Conservation (phyloP, 1,140 invertebrate species). For the Pogonus chalceus region DNA sequence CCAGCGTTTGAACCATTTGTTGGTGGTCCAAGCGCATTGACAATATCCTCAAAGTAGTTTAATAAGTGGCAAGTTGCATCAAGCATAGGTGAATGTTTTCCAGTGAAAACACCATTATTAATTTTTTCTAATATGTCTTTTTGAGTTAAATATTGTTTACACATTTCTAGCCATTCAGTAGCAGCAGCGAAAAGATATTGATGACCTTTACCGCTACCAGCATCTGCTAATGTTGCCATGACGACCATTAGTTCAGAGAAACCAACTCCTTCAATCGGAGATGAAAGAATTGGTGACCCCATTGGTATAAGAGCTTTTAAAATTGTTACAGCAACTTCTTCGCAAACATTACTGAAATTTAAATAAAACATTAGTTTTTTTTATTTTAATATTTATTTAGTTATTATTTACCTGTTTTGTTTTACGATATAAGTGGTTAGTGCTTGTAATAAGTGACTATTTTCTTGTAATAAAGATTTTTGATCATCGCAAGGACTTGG, state of each 20-base stretch:
- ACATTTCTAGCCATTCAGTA: constrained; percentile 66
- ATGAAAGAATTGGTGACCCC: constrained; percentile 54
- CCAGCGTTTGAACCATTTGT: constrained; percentile 22
- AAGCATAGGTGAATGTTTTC: constrained; percentile 43
- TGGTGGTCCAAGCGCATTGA: constrained; percentile 32
- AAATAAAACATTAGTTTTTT: neutral
- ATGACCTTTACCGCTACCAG: constrained; percentile 66
- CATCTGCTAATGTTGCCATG: constrained; percentile 74
- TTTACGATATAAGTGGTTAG: constrained; percentile 67
- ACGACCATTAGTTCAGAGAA: constrained; percentile 76
- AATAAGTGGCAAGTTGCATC: constrained; percentile 67
- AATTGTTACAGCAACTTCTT: constrained; percentile 61
- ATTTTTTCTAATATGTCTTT: constrained; percentile 46
- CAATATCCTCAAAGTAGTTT: constrained; percentile 42
- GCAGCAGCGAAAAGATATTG: constrained; percentile 67
- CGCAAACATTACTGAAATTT: constrained; percentile 41
- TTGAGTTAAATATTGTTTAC: constrained; percentile 47
- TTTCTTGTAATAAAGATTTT: constrained; percentile 47
- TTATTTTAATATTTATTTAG: constrained; percentile 9
- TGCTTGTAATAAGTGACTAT: constrained; percentile 59
- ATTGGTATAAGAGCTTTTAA: constrained; percentile 67
- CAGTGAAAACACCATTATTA: constrained; percentile 29
- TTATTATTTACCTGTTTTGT: constrained; percentile 45
- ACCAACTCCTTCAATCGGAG: constrained; percentile 55
- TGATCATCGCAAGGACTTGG: constrained; percentile 35